Evolutionary conservation across 2,113 vertebrate genomes (phyloP).

Genomic region (Oreochromis tanganicae): DNA sequence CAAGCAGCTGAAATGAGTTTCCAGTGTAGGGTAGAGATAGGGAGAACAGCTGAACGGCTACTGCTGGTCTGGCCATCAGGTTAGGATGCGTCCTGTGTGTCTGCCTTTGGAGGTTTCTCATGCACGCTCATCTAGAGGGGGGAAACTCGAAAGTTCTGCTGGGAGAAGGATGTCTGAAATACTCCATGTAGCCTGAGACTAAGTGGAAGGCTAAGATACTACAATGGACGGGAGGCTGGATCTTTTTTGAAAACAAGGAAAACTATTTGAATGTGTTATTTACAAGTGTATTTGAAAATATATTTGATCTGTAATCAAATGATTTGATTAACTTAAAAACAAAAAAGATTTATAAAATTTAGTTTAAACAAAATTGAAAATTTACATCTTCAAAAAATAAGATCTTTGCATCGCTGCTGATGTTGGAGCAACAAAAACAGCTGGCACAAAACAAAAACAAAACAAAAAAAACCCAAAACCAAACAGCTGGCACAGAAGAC

Average conservation of each 20-base stretch:
- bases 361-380: background rate
- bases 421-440: background rate
- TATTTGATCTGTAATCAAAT: background rate
- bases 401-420: rapidly evolving
- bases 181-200: background rate
- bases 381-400: background rate
- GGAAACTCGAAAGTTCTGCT: background rate
- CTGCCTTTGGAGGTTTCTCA: background rate
- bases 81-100: background rate
- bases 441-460: too few relatives aligned
- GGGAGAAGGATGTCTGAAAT: background rate
- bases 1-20: background rate
- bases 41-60: background rate
- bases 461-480: too few relatives aligned
- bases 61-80: background rate
- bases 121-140: background rate
- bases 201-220: background rate
- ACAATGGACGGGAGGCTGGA: background rate
- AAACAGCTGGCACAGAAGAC: background rate
- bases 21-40: background rate
- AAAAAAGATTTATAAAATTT: background rate
- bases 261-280: background rate
- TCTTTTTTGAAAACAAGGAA: background rate
- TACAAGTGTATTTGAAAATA: background rate
- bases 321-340: background rate